Percentiles rank a stretch among this genome's conserved stretches.
Conservation (phyloP, 2,888 invertebrate genomes). For the Drosophila meridiana region DNA sequence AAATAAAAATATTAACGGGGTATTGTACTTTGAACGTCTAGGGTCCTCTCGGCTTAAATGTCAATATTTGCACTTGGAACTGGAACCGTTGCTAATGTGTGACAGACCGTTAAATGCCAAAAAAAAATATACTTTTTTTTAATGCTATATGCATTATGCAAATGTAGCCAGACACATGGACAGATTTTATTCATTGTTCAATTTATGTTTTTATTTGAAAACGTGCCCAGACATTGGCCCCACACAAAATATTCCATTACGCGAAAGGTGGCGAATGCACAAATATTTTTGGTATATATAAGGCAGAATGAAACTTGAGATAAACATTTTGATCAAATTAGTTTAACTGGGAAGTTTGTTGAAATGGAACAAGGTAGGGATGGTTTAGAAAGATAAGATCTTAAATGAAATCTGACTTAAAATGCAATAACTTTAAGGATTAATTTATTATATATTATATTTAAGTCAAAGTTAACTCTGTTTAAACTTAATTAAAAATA, state of each 20-base stretch:
- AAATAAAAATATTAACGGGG: background rate
- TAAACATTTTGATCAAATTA: background rate
- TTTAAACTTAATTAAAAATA: no score
- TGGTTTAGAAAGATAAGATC: background rate
- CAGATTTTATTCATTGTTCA: background rate
- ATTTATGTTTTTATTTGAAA: constrained; percentile 34
- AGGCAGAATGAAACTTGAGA: background rate
- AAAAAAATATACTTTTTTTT: background rate
- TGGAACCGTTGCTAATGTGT: constrained; percentile 5
- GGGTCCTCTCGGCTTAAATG: constrained; percentile 45
- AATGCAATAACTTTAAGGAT: background rate
- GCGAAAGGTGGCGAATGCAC: constrained; percentile 1
- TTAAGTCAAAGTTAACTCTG: background rate
- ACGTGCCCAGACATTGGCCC: constrained; percentile 11
- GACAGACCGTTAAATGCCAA: constrained; percentile 14
- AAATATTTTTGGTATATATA: constrained; percentile 5
- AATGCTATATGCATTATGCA: constrained; percentile 50
- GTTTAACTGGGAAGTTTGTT: background rate
- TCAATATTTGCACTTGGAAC: constrained; percentile 47
- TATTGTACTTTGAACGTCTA: constrained; percentile 59
- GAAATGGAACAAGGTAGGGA: background rate
- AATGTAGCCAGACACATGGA: constrained; percentile 49
- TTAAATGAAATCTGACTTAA: background rate
- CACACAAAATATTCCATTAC: constrained; percentile 14
- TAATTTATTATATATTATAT: background rate